These are phyloP conservation scores for Tachysurus fulvidraco DNA, from an alignment of 2,113 vertebrate species.

Conservation along the genomic window DNA sequence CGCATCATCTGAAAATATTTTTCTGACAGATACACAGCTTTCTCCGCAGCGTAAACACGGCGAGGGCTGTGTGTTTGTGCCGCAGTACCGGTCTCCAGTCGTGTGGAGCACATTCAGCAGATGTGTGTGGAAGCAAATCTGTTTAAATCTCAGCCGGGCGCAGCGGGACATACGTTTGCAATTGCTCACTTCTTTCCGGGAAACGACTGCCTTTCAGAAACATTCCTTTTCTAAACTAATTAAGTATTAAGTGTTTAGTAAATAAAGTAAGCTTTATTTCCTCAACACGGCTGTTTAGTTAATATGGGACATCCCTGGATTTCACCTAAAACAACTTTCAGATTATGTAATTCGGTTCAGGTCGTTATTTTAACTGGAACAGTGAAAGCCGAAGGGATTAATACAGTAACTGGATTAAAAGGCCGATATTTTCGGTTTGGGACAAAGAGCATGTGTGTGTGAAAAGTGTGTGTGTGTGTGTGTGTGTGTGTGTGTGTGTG, in stretches of 20 bases:
- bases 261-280: neutral
- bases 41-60: neutral
- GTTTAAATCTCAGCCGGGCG: conserved; percentile 13
- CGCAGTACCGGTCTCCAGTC: neutral
- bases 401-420: neutral
- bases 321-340: neutral
- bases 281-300: neutral
- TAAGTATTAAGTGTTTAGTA: neutral
- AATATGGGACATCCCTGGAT: neutral
- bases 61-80: neutral
- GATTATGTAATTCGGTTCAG: neutral
- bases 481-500: neutral
- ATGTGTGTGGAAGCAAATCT: conserved; percentile 20
- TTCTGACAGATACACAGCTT: neutral
- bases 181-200: conserved; percentile 26
- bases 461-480: neutral
- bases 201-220: conserved; percentile 20
- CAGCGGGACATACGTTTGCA: conserved; percentile 19
- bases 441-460: neutral
- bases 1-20: neutral
- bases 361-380: neutral
- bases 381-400: neutral
- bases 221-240: neutral
- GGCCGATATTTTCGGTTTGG: neutral
- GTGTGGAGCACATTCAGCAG: conserved; percentile 21